Evolutionary conservation across 2,113 vertebrate genomes (phyloP).

Genomic region (Pristiophorus japonicus): DNA sequence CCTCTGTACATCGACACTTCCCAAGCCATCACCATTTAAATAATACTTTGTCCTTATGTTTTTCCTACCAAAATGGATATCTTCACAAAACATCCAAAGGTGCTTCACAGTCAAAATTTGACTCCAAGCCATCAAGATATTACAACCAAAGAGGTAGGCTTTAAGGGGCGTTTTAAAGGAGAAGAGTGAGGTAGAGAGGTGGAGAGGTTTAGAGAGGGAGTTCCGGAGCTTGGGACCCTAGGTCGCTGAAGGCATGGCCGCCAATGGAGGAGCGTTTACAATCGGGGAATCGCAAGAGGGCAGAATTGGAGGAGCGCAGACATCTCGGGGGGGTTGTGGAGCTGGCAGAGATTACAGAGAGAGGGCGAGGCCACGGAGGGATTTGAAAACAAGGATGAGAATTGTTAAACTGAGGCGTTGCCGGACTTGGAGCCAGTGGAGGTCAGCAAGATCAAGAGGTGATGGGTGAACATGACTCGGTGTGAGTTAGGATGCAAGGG

Average conservation of each 20-base stretch:
- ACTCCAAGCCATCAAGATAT: too few relatives aligned
- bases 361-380: neutral
- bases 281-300: neutral
- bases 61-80: too few relatives aligned
- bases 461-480: neutral
- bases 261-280: too few relatives aligned
- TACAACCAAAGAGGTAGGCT: neutral
- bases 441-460: neutral
- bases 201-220: neutral
- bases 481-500: neutral
- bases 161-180: too few relatives aligned
- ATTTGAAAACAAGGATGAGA: neutral
- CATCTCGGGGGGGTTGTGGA: too few relatives aligned
- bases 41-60: too few relatives aligned
- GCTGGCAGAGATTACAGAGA: neutral
- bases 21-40: too few relatives aligned
- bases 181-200: neutral
- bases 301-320: neutral
- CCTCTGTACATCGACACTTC: too few relatives aligned
- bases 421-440: neutral
- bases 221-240: neutral
- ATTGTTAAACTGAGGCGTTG: neutral
- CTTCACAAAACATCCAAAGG: too few relatives aligned
- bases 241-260: neutral
- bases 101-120: too few relatives aligned